phyloP scores from a whole-genome alignment of 2,797 vertebrate genomes.

The Merluccius polli region DNA sequence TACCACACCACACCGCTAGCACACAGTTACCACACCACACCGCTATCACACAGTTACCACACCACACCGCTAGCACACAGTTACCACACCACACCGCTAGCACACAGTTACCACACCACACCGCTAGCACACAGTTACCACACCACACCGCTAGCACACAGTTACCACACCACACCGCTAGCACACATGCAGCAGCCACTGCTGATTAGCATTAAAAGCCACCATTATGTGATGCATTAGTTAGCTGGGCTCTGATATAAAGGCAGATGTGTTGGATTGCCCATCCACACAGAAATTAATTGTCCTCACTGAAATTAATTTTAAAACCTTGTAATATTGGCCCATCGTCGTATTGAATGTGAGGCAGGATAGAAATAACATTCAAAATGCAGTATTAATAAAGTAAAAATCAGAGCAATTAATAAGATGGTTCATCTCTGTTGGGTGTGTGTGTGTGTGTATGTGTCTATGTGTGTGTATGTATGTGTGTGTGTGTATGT shows the following conservation, averaged over 20 bases:
- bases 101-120: too few species aligned
- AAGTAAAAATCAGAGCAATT: too few species aligned
- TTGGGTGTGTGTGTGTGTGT: not conserved
- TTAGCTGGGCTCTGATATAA: not conserved
- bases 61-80: too few species aligned
- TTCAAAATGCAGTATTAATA: not conserved
- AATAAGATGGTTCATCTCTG: too few species aligned
- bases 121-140: too few species aligned
- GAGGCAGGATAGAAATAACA: not conserved
- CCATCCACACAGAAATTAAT: too few species aligned
- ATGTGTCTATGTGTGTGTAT: not conserved
- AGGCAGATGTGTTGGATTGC: not conserved
- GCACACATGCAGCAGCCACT: not conserved
- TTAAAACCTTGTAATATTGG: not conserved
- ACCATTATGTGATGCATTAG: not conserved
- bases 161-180: not conserved
- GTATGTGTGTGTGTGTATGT: not conserved
- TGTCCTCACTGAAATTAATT: too few species aligned
- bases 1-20: too few species aligned
- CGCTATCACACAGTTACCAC: too few species aligned
- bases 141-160: too few species aligned
- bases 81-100: too few species aligned
- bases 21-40: too few species aligned
- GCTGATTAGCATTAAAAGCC: not conserved
- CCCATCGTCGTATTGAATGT: not conserved